A percentile compares a stretch with the other conserved stretches of the same genome.
These are phyloP conservation scores for Tribolium madens DNA, from an alignment of 1,140 invertebrate genomes.

Conservation along the genomic window DNA sequence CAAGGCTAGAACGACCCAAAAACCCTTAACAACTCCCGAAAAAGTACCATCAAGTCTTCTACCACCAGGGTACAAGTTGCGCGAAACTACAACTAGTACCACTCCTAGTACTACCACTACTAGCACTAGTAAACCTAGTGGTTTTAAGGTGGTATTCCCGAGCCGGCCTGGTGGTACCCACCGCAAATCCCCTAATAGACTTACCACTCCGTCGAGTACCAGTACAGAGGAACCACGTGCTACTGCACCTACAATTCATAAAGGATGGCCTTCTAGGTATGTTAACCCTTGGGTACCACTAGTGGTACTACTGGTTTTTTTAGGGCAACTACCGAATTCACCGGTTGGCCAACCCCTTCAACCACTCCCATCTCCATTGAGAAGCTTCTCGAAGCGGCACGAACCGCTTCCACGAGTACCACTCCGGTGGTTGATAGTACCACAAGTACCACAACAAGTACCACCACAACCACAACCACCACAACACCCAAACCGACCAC, in stretches of 20 bases:
- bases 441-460: slow-evolving; percentile 75
- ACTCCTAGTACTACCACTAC: slow-evolving; percentile 58
- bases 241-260: slow-evolving; percentile 77
- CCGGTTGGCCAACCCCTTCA: slow-evolving; percentile 87
- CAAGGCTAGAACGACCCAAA: slow-evolving; percentile 61
- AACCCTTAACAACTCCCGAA: slow-evolving; percentile 30
- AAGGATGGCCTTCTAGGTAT: slow-evolving; percentile 84
- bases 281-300: neutral
- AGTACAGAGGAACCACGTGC: slow-evolving; percentile 62
- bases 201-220: slow-evolving; percentile 70
- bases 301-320: slow-evolving; percentile 48
- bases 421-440: slow-evolving; percentile 68
- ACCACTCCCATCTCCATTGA: slow-evolving; percentile 88
- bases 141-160: slow-evolving; percentile 82
- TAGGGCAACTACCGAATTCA: slow-evolving; percentile 88
- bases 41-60: slow-evolving; percentile 64
- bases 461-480: slow-evolving; percentile 82
- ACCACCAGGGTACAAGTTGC: slow-evolving; percentile 72
- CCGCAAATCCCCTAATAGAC: slow-evolving; percentile 71
- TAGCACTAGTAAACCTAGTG: slow-evolving; percentile 65
- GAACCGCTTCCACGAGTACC: slow-evolving; percentile 70
- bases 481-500: slow-evolving; percentile 80
- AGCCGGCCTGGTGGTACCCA: slow-evolving; percentile 77
- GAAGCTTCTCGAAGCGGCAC: slow-evolving; percentile 80
- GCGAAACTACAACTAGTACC: slow-evolving; percentile 39